These are phyloP conservation scores for Mesoligia furuncula DNA, from an alignment of 2,888 invertebrate genomes.

Conservation along the genomic window DNA sequence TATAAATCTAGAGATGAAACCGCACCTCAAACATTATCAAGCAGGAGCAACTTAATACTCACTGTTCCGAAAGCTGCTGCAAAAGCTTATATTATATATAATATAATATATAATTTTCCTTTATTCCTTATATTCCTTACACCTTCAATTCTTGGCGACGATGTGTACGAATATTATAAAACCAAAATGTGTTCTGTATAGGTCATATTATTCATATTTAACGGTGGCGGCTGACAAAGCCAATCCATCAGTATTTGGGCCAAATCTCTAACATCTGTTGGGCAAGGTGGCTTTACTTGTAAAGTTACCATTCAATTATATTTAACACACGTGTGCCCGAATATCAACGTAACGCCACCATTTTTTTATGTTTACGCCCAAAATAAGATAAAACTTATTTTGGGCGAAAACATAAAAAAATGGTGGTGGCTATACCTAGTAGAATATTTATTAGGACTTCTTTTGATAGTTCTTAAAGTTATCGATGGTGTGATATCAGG, in stretches of 20 bases:
- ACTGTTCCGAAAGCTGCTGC: background rate
- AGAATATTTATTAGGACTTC: background rate
- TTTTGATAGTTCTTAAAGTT: constrained; percentile 2
- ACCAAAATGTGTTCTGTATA: constrained; percentile 46
- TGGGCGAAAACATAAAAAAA: no score
- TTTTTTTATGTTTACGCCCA: background rate
- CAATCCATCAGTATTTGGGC: constrained; percentile 76
- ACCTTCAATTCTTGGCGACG: constrained; percentile 7
- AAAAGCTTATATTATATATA: constrained; percentile 3
- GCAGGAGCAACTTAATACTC: background rate
- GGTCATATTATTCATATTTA: constrained; percentile 60
- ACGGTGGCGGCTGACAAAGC: constrained; percentile 71
- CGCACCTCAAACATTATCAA: background rate
- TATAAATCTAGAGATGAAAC: background rate
- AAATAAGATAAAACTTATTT: no score
- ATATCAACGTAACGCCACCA: constrained; percentile 48
- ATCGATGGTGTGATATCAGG: background rate
- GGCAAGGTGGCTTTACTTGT: constrained; percentile 83
- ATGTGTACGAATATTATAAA: constrained; percentile 19
- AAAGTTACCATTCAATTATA: constrained; percentile 77
- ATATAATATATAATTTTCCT: no score
- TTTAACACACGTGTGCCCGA: constrained; percentile 74
- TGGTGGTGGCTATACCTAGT: no score
- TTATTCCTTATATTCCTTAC: background rate
- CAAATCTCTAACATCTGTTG: constrained; percentile 85